Evolutionary conservation across 1,140 invertebrate genomes (phyloP).

Genomic region (Anastrepha ludens): DNA sequence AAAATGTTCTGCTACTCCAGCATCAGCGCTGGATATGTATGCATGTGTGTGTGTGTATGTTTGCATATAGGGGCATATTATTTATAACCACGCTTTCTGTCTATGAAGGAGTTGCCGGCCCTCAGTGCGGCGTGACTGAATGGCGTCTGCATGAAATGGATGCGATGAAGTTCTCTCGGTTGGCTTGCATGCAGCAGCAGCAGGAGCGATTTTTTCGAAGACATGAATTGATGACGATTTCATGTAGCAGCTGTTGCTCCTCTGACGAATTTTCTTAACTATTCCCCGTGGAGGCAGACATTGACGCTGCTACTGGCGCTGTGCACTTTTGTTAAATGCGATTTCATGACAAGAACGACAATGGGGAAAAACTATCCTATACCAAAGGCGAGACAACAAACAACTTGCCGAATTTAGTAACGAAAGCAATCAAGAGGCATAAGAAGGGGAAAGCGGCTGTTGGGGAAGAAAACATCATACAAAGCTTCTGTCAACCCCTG

Average conservation of each 20-base stretch:
- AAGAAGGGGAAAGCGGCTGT: too few relatives aligned
- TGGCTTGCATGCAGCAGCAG: not conserved
- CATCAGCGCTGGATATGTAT: not conserved
- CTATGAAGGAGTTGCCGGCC: not conserved
- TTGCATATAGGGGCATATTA: too few relatives aligned
- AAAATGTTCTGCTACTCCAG: not conserved
- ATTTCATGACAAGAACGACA: not conserved
- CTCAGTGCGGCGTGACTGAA: not conserved
- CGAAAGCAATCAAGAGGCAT: not conserved
- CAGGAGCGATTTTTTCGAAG: not conserved
- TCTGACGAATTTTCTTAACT: not conserved
- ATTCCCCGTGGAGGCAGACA: not conserved
- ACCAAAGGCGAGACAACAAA: not conserved
- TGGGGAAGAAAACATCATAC: too few relatives aligned
- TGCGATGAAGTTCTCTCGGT: not conserved
- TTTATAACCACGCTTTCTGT: too few relatives aligned
- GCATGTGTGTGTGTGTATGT: not conserved
- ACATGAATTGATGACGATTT: conserved; percentile 39
- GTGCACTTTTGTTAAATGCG: conserved; percentile 11
- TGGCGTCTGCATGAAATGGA: conserved; percentile 5
- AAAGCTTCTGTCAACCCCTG: too few relatives aligned
- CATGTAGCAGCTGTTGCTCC: conserved; percentile 16
- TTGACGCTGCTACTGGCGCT: not conserved
- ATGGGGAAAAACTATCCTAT: not conserved
- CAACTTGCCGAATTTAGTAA: not conserved